Conservation (phyloP, 2,888 invertebrate genomes). For the Melieria omissa region DNA sequence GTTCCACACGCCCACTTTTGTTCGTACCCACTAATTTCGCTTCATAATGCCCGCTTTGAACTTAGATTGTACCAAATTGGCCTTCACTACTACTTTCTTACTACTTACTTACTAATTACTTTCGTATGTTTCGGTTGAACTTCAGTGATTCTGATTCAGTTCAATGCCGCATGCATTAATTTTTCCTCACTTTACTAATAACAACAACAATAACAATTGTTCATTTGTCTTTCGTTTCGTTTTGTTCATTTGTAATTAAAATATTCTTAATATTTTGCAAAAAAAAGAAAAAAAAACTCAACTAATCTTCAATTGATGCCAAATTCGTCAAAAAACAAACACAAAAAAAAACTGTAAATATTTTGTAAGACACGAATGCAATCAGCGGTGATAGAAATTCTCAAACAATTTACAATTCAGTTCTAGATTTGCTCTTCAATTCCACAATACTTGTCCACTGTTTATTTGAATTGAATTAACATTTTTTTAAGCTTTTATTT, state of each 20-base stretch:
- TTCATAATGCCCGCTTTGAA: not conserved
- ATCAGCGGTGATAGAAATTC: constrained; percentile 56
- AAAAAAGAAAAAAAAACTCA: constrained; percentile 23
- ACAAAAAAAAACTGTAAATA: not conserved
- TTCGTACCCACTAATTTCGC: not conserved
- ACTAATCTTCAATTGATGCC: constrained; percentile 41
- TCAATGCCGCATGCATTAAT: not conserved
- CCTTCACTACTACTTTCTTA: not conserved
- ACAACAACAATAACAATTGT: too few relatives aligned
- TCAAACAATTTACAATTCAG: constrained; percentile 39
- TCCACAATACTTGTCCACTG: not conserved
- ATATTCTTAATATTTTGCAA: constrained; percentile 22
- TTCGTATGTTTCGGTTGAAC: not conserved
- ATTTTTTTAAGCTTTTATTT: too few relatives aligned
- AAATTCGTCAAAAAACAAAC: too few relatives aligned
- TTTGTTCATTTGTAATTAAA: not conserved
- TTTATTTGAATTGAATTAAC: too few relatives aligned
- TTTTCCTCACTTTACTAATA: too few relatives aligned
- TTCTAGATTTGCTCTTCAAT: not conserved
- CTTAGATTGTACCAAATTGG: too few relatives aligned
- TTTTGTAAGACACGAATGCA: constrained; percentile 32
- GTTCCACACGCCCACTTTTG: not conserved
- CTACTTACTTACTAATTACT: not conserved
- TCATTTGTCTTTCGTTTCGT: not conserved
- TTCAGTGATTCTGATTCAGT: not conserved